phyloP scores from a whole-genome alignment of 2,888 invertebrate species.

The Stenodera caucasica region DNA sequence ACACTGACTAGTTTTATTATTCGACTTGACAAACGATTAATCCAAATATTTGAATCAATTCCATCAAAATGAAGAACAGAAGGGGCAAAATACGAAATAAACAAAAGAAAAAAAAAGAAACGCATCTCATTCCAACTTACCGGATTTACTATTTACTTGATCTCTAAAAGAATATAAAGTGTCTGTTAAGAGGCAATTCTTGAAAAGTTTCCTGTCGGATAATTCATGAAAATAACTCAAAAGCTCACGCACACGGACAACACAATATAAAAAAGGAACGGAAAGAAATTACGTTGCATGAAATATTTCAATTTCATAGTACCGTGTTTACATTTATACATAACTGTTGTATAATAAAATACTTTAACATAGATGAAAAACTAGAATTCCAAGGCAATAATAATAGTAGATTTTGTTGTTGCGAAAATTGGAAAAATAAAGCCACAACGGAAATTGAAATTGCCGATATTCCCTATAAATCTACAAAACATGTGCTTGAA shows the following conservation, averaged over 20 bases:
- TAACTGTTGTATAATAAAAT: conserved; percentile 14
- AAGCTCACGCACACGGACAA: conserved; percentile 18
- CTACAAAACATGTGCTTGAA: not conserved
- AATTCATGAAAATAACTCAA: conserved; percentile 22
- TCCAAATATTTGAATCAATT: not conserved
- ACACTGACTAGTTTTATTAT: not conserved
- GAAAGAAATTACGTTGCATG: conserved; percentile 17
- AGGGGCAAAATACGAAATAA: not conserved
- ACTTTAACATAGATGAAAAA: conserved; percentile 4
- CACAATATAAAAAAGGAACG: conserved; percentile 2
- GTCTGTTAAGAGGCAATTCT: conserved; percentile 5
- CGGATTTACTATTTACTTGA: not conserved
- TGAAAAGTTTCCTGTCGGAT: conserved; percentile 13
- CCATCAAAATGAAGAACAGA: too few relatives aligned
- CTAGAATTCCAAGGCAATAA: too few relatives aligned
- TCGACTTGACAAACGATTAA: not conserved
- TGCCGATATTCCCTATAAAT: conserved; percentile 1
- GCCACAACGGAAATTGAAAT: not conserved
- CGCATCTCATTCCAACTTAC: not conserved
- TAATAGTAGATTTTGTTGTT: too few relatives aligned
- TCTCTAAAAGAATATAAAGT: conserved; percentile 2
- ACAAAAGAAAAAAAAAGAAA: not conserved
- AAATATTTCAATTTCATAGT: conserved; percentile 26
- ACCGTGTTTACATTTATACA: conserved; percentile 15
- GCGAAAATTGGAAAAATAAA: too few relatives aligned